Conservation (phyloP, 2,888 invertebrate genomes). For the Cheilosia scutellata region DNA sequence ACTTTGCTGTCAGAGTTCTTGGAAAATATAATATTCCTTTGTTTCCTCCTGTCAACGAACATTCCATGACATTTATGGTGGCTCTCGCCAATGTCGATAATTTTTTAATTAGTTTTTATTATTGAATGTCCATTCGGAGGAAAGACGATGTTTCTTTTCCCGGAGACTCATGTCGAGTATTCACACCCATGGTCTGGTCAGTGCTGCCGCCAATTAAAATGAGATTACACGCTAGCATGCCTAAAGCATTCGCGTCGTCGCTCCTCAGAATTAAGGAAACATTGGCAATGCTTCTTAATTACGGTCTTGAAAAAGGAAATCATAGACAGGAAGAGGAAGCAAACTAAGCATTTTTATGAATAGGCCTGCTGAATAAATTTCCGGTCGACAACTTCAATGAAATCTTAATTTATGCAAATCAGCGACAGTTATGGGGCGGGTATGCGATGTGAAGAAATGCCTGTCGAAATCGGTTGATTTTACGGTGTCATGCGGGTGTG, state of each 20-base stretch:
- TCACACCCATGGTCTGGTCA: slow-evolving; percentile 23
- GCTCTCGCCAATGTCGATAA: slow-evolving; percentile 47
- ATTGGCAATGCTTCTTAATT: slow-evolving; percentile 24
- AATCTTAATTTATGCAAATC: slow-evolving; percentile 73
- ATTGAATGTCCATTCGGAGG: slow-evolving; percentile 50
- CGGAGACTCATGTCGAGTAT: neutral
- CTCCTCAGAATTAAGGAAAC: slow-evolving; percentile 25
- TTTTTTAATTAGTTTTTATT: slow-evolving; percentile 71
- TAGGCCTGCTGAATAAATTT: slow-evolving; percentile 68
- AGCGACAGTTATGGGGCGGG: slow-evolving; percentile 1
- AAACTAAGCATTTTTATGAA: slow-evolving; percentile 53
- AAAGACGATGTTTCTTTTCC: slow-evolving; percentile 5
- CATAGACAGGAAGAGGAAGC: slow-evolving; percentile 35
- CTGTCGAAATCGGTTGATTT: slow-evolving; percentile 41
- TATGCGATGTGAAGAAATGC: slow-evolving; percentile 17
- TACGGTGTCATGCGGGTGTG: neutral
- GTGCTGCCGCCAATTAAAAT: slow-evolving; percentile 56
- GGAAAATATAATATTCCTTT: slow-evolving; percentile 4
- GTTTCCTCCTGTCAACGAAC: neutral
- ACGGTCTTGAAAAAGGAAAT: neutral
- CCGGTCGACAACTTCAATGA: slow-evolving; percentile 71
- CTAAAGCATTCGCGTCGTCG: slow-evolving; percentile 15
- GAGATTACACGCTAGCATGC: slow-evolving; percentile 37
- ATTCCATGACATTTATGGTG: slow-evolving; percentile 60
- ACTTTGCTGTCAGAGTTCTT: slow-evolving; percentile 32